phyloP scores from a whole-genome alignment of 2,797 vertebrate species.

The Acanthopagrus latus region DNA sequence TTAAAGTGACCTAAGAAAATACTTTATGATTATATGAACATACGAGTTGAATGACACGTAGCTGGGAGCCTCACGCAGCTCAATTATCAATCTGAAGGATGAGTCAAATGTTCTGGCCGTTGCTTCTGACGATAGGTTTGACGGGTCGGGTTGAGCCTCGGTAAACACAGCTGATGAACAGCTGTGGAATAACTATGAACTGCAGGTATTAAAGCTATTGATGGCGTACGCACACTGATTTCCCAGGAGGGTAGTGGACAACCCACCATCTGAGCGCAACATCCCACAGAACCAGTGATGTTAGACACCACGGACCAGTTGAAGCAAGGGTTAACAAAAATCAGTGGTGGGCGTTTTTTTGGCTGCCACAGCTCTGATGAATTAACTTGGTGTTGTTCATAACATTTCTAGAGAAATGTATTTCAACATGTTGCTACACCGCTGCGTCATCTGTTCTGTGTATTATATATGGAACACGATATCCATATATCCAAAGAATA shows the following conservation, averaged over 20 bases:
- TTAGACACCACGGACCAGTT: conserved; percentile 2
- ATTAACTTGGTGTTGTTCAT: background rate
- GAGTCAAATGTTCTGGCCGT: background rate
- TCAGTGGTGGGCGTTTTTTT: background rate
- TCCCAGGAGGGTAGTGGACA: conserved; percentile 45
- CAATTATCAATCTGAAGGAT: conserved; percentile 15
- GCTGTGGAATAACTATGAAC: conserved; percentile 49
- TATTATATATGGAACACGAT: background rate
- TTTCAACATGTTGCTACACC: background rate
- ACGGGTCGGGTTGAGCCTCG: conserved; percentile 10
- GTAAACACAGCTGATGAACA: conserved; percentile 15
- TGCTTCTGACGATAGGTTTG: conserved; percentile 21
- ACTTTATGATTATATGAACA: background rate
- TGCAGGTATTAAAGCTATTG: conserved; percentile 46
- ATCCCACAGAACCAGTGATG: background rate
- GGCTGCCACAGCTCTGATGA: background rate
- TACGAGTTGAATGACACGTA: background rate
- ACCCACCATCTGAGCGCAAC: conserved; percentile 18
- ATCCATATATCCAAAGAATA: background rate
- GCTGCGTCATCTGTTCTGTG: background rate
- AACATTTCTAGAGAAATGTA: background rate
- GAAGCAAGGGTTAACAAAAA: background rate
- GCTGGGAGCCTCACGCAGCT: background rate
- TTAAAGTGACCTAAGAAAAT: conserved; percentile 8
- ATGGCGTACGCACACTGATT: conserved; percentile 61